Conservation (phyloP, 2,797 vertebrate genomes). For the Fundulus diaphanus region DNA sequence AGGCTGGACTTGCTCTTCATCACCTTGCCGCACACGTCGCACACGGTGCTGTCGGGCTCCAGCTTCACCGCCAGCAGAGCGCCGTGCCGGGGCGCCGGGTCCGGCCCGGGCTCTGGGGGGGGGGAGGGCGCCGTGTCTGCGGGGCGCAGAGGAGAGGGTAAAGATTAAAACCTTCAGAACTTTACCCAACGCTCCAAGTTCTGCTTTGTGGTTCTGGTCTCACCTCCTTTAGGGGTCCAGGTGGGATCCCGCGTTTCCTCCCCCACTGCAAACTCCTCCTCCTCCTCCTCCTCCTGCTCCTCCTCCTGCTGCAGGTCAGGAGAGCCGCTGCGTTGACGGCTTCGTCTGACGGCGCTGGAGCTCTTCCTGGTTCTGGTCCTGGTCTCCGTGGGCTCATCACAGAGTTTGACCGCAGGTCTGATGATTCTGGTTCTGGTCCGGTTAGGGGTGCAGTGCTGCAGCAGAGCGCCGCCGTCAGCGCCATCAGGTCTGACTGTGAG, state of each 20-base stretch:
- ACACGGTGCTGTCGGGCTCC: slow-evolving; percentile 56
- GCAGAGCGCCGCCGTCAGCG: slow-evolving; percentile 53
- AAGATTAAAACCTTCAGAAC: background rate
- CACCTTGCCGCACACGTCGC: slow-evolving; percentile 70
- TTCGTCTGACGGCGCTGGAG: background rate
- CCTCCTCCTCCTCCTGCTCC: background rate
- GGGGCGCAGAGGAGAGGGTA: background rate
- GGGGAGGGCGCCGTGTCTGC: background rate
- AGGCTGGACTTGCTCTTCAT: slow-evolving; percentile 74
- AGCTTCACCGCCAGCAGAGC: slow-evolving; percentile 40
- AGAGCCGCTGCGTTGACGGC: background rate
- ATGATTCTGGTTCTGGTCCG: slow-evolving; percentile 51
- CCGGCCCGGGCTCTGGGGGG: slow-evolving; percentile 15
- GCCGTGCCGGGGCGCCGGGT: slow-evolving; percentile 30
- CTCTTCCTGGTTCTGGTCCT: slow-evolving; percentile 32
- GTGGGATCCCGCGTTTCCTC: slow-evolving; percentile 43
- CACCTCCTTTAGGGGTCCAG: slow-evolving; percentile 50
- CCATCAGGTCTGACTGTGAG: slow-evolving; percentile 49
- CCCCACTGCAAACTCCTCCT: slow-evolving; percentile 2
- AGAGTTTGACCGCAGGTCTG: slow-evolving; percentile 29
- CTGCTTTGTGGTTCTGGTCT: background rate
- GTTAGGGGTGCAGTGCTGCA: slow-evolving; percentile 60
- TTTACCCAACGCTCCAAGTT: background rate
- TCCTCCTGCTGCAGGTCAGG: slow-evolving; percentile 9
- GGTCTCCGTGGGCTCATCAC: slow-evolving; percentile 20